Base-by-base conservation (phyloP, 1,140 invertebrate species). In the Caenorhabditis inopinata region DNA sequence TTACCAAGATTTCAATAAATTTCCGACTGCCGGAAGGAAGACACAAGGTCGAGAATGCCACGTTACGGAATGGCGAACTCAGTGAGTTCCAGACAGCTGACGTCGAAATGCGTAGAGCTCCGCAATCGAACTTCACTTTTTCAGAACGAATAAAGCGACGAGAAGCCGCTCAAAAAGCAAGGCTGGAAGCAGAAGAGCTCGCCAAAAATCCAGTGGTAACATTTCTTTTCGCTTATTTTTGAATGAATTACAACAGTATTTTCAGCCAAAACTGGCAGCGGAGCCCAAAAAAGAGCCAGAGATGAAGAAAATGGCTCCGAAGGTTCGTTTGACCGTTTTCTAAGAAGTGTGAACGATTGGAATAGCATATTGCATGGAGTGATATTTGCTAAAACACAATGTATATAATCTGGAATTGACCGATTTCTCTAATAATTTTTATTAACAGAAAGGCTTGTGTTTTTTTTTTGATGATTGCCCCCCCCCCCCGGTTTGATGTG, bases 1-100 rank as follows among this genome's bases (percentile, higher is more conserved):
- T 88, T 0, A 84, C 48, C 18, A 88, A 88, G 53, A 53, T 81
- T 46, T 81, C 80, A 4, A 80, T 88, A n/a, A 88, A 89, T 82
- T 74, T 88, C 16, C 74, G 87, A 18, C 58, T 88, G 42, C 87
- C 87, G 14, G 87, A 88, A 77, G 87, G 85, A n/a, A 73, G 87
- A 32, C 85, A 87, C 68, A 88, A 88, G 76, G 79, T 88, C 32
- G 87, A 84, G 38, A 78, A 88, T 76, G 84, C 87, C 2, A 87
- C 84, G 14, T 83, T 88, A 47, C 25, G 87, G 51, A 88, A 88
- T 81, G 87, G 88, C 77, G 87, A 88, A 77, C 85, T 89, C 35
- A 78, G 87, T 88, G 74, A 85, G 87, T 78, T 78, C n/a, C n/a
- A n/a, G n/a, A n/a, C n/a, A n/a, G n/a, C n/a, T n/a, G n/a, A 42